Evolutionary conservation across 2,113 vertebrate species (phyloP).

Genomic region (Bucco capensis): DNA sequence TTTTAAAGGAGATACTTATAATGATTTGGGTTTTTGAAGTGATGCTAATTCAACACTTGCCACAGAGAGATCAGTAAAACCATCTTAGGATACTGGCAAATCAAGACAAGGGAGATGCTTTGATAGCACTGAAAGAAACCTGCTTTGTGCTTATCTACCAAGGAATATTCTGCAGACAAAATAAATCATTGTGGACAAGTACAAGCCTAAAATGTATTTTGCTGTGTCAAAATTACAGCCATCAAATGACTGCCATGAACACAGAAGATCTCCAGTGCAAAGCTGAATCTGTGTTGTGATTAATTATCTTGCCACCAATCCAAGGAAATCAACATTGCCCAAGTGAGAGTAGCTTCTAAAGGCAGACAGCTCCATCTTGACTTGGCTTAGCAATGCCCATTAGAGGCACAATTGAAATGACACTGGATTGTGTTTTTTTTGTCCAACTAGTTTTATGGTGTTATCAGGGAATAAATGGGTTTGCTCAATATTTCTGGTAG

Average conservation of each 20-base stretch:
- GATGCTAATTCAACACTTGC: conserved; percentile 26
- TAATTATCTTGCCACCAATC: neutral
- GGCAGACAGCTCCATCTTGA: neutral
- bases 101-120: conserved; percentile 36
- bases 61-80: neutral
- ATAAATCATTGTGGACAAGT: conserved; percentile 56
- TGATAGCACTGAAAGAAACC: conserved; percentile 43
- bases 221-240: conserved; percentile 10
- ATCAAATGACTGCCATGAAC: conserved; percentile 3
- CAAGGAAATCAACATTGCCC: neutral
- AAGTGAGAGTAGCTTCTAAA: neutral
- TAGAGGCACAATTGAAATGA: neutral
- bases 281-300: neutral
- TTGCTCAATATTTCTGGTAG: neutral
- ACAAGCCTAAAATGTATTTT: conserved; percentile 39
- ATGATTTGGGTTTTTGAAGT: conserved; percentile 10
- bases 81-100: conserved; percentile 18
- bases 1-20: conserved; percentile 41
- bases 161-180: conserved; percentile 18
- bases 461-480: neutral
- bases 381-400: neutral
- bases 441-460: neutral
- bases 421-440: neutral
- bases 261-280: neutral
- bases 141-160: conserved; percentile 22